Conservation (phyloP, 2,888 invertebrate species). For the Drosophila recens region DNA sequence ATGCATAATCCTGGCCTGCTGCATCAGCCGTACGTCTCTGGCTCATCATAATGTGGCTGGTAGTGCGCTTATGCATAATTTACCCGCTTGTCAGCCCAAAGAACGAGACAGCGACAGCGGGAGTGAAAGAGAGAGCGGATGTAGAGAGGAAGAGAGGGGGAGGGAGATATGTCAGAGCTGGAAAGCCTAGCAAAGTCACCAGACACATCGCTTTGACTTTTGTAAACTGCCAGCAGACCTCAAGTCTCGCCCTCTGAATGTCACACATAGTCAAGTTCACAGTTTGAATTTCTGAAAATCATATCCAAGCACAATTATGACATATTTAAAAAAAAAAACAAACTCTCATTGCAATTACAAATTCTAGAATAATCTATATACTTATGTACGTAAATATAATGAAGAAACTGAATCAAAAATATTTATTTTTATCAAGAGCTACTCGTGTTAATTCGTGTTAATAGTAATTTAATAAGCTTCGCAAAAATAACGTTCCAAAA, state of each 20-base stretch:
- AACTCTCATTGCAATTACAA: not conserved
- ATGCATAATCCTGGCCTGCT: constrained; percentile 77
- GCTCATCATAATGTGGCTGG: constrained; percentile 77
- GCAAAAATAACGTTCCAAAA: too few species aligned
- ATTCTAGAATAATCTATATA: not conserved
- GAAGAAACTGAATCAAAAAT: not conserved
- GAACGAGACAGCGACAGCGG: constrained; percentile 39
- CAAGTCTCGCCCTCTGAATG: constrained; percentile 20
- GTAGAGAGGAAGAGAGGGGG: not conserved
- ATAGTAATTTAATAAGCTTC: too few species aligned
- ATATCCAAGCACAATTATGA: constrained; percentile 5
- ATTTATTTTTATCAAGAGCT: not conserved
- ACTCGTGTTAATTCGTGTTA: too few species aligned
- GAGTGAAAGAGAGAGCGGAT: not conserved
- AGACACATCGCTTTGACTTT: constrained; percentile 35
- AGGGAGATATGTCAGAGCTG: constrained; percentile 49
- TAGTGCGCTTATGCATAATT: constrained; percentile 80
- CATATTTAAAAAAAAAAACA: not conserved
- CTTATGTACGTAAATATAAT: not conserved
- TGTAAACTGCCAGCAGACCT: constrained; percentile 24
- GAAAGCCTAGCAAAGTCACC: constrained; percentile 53
- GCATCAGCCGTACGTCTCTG: constrained; percentile 73
- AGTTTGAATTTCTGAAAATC: constrained; percentile 12
- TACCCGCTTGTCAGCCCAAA: constrained; percentile 69
- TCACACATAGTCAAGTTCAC: constrained; percentile 13